Evolutionary conservation across 2,888 invertebrate genomes (phyloP).

Genomic region (Macropis europaea): DNA sequence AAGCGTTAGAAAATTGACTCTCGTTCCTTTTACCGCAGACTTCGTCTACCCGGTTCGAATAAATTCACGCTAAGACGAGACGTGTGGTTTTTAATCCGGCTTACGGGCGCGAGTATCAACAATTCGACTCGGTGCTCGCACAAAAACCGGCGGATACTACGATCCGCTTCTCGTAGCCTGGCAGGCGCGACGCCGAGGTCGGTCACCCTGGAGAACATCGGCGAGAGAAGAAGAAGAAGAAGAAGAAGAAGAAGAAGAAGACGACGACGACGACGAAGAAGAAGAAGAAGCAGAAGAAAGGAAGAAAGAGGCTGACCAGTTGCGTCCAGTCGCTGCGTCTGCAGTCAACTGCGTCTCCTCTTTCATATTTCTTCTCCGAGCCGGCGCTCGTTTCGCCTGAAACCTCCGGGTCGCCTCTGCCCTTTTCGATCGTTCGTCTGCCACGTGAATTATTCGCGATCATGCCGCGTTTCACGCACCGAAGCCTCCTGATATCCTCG

Average conservation of each 20-base stretch:
- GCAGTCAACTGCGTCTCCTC: slow-evolving; percentile 51
- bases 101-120: slow-evolving; percentile 41
- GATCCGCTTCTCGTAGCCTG: slow-evolving; percentile 64
- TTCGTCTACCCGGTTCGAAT: slow-evolving; percentile 22
- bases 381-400: slow-evolving; percentile 9
- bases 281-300: slow-evolving; percentile 37
- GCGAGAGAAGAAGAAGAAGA: slow-evolving; percentile 41
- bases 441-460: too few relatives aligned
- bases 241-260: slow-evolving; percentile 26
- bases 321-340: slow-evolving; percentile 54
- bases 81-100: slow-evolving; percentile 37
- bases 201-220: slow-evolving; percentile 68
- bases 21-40: background rate
- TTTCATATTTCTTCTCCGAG: slow-evolving; percentile 30
- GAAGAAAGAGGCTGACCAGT: slow-evolving; percentile 61
- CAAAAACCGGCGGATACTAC: slow-evolving; percentile 30
- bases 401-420: slow-evolving; percentile 8
- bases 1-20: background rate
- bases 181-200: slow-evolving; percentile 67
- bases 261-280: slow-evolving; percentile 7
- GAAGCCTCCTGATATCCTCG: too few relatives aligned
- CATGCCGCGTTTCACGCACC: too few relatives aligned
- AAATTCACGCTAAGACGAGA: slow-evolving; percentile 33
- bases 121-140: slow-evolving; percentile 46
- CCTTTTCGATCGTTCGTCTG: background rate